Conservation (phyloP, 2,888 invertebrate species). For the Neoascia interrupta region DNA sequence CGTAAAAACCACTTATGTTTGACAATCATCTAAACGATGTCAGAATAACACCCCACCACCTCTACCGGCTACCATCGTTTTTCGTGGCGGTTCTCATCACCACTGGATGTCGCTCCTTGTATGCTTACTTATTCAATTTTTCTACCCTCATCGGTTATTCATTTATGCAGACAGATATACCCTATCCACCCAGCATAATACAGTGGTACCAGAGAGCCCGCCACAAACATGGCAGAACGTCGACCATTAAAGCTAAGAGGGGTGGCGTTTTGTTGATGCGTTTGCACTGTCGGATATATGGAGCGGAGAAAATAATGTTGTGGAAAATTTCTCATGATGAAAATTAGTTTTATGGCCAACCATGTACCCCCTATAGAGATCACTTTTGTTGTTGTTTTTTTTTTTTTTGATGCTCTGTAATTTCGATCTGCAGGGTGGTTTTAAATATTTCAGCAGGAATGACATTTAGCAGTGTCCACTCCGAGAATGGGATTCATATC, state of each 20-base stretch:
- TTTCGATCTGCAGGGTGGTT: too few relatives aligned
- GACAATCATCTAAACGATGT: conserved; percentile 47
- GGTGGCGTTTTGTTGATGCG: conserved; percentile 35
- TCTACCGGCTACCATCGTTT: neutral
- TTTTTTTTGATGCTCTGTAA: too few relatives aligned
- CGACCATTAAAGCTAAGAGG: conserved; percentile 30
- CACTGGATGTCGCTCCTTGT: conserved; percentile 40
- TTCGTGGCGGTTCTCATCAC: conserved; percentile 48
- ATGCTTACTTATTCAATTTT: conserved; percentile 59
- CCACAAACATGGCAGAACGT: conserved; percentile 29
- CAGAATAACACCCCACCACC: conserved; percentile 20
- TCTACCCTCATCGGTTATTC: conserved; percentile 66
- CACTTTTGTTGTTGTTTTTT: conserved; percentile 16
- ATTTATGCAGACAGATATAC: conserved; percentile 61
- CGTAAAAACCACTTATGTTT: conserved; percentile 41
- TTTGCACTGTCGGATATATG: conserved; percentile 51
- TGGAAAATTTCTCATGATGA: conserved; percentile 66
- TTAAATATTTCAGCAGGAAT: too few relatives aligned
- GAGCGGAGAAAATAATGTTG: conserved; percentile 61
- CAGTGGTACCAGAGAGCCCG: too few relatives aligned
- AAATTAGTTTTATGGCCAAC: conserved; percentile 59
- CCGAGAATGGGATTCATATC: too few relatives aligned
- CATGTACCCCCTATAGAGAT: neutral
- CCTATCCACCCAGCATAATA: too few relatives aligned
- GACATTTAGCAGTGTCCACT: too few relatives aligned